Conservation (phyloP, 2,113 vertebrate genomes). For the Cavia aperea region DNA sequence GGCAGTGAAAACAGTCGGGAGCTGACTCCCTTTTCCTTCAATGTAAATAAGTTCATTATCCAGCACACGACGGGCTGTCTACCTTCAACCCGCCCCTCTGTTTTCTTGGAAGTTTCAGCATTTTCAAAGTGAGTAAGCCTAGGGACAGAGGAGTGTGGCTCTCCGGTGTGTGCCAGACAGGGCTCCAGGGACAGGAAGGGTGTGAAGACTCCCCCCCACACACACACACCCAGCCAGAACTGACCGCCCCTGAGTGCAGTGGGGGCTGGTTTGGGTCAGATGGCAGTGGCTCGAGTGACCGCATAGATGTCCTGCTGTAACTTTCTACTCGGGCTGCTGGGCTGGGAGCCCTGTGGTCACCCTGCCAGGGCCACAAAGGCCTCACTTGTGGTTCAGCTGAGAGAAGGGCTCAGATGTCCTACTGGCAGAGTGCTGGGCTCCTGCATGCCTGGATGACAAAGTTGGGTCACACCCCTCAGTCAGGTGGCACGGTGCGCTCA, state of each 20-base stretch:
- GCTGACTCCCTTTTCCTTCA: not conserved
- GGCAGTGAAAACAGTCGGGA: not conserved
- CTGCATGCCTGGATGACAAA: not conserved
- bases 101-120: not conserved
- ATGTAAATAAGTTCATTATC: not conserved
- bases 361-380: not conserved
- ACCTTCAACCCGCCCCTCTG: not conserved
- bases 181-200: not conserved
- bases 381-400: not conserved
- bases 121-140: not conserved
- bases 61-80: not conserved
- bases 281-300: not conserved
- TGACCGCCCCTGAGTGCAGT: rapidly evolving
- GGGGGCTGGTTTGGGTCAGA: too few relatives aligned
- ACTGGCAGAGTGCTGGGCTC: too few relatives aligned
- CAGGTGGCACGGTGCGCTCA: too few relatives aligned
- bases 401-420: not conserved
- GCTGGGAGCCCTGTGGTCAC: not conserved
- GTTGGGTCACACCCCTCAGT: not conserved
- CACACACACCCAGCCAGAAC: not conserved
- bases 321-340: not conserved
- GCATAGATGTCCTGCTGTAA: not conserved
- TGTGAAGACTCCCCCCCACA: rapidly evolving
- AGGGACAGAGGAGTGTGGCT: not conserved
- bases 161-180: not conserved